Evolutionary conservation across 64 coral and sea anemone species (phyloP).

Genomic region (Dendronephthya gigantea): DNA sequence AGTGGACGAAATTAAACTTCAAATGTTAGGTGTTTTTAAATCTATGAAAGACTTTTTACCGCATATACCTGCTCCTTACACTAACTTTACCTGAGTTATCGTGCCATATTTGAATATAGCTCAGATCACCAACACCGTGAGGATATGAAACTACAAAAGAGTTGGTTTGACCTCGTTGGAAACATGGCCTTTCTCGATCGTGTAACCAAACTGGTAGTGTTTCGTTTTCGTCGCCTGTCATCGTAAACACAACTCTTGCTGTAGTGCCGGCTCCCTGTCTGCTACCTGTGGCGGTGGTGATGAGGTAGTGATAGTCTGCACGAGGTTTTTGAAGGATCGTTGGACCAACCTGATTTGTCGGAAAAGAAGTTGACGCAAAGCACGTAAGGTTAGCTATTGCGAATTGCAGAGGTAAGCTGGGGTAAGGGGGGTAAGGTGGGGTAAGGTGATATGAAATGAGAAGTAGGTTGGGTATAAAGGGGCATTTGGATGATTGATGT

Average conservation of each 20-base stretch:
- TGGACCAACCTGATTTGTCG: not conserved
- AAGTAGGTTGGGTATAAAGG: too few relatives aligned
- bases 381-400: too few relatives aligned
- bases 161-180: conserved; percentile 73
- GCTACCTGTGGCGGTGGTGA: conserved; percentile 65
- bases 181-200: conserved; percentile 58
- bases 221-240: conserved; percentile 63
- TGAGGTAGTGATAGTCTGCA: conserved; percentile 36
- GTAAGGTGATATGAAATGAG: too few relatives aligned
- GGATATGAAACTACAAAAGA: conserved; percentile 50
- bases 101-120: conserved; percentile 72
- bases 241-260: conserved; percentile 56
- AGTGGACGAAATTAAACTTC: too few relatives aligned
- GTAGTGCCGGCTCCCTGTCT: conserved; percentile 74
- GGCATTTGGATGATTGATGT: too few relatives aligned
- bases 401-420: too few relatives aligned
- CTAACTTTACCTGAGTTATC: too few relatives aligned
- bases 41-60: too few relatives aligned
- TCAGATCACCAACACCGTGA: conserved; percentile 40
- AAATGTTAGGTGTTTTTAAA: too few relatives aligned
- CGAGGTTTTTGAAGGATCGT: not conserved
- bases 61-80: too few relatives aligned
- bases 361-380: not conserved
- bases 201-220: conserved; percentile 42
- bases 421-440: too few relatives aligned